Base-by-base conservation (phyloP, 2,113 vertebrate species). In the Forbesichthys papilliferus region DNA sequence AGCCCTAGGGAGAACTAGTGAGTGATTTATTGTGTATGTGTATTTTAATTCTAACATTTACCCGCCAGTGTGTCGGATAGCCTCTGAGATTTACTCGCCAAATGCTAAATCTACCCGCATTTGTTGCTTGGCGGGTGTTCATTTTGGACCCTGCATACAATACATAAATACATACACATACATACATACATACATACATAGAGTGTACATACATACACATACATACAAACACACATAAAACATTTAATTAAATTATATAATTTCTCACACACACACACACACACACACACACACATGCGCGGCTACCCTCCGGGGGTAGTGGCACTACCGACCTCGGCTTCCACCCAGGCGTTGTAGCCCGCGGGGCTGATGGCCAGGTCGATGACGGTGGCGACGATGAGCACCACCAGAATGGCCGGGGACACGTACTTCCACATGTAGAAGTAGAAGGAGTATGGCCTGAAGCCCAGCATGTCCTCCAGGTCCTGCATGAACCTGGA, bases 341-440 rank as follows among this genome's bases (percentile, higher is more conserved):
- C 91, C 81, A 96, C 95, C 97, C 98, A 99, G 0, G 96, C 98
- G 0, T 95, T 98, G 88, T 99, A 99, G 49, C 98, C 96, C 0
- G 96, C 96, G 0, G 98, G 96, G 11, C 90, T 96, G 81, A 99
- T 67, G 0, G 94, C 94, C 92, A 99, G 94, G 85, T 99, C 97
- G 13, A 99, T 94, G 78, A 99, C 77, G 54, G 94, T 96, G 86
- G 96, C 94, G 0, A 68, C 66, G 74, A 96, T 97, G 33, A 99
- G 94, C 66, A 98, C 73, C 0, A 94, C 89, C 90, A 99, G 94
- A 71, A 96, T 92, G 51, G 96, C 88, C 0, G 98, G 98, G 0
- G 98, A 99, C 66, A 99, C 93, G 0, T 96, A 99, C 86, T 94
- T 95, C 98, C 98, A 99, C 90, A 97, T 90, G 87, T 99, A 99